These are phyloP conservation scores for Megaceryle alcyon DNA, from an alignment of 2,797 vertebrate species.

Conservation along the genomic window DNA sequence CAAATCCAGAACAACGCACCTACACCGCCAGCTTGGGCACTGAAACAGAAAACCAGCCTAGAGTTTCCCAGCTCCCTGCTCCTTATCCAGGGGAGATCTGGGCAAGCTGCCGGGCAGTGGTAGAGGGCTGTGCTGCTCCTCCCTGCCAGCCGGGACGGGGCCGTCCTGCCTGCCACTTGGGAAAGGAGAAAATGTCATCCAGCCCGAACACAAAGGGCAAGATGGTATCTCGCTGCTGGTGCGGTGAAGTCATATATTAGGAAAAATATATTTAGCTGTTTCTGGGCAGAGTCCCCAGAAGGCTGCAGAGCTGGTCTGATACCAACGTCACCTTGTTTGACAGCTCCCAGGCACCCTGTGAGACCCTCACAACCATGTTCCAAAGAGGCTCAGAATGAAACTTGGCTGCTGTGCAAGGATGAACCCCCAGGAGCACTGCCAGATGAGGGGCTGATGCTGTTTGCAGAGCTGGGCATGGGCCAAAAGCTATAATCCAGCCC, in stretches of 20 bases:
- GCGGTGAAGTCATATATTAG: conserved; percentile 73
- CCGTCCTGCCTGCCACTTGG: conserved; percentile 53
- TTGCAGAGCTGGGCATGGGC: neutral
- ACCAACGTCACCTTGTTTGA: neutral
- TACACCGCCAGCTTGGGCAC: neutral
- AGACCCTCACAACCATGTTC: neutral
- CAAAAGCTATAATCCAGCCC: neutral
- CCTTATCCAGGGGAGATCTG: conserved; percentile 77
- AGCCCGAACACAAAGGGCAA: conserved; percentile 79
- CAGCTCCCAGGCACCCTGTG: accelerated
- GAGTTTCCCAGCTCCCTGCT: conserved; percentile 71
- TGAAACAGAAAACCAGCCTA: neutral
- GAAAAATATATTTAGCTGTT: conserved; percentile 76
- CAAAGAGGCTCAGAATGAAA: neutral
- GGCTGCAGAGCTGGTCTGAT: conserved; percentile 13
- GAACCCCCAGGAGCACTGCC: neutral
- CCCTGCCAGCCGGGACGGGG: conserved; percentile 59
- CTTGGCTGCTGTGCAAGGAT: neutral
- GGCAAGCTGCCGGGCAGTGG: conserved; percentile 59
- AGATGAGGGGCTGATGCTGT: neutral
- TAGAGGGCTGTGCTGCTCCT: conserved; percentile 40
- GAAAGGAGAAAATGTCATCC: conserved; percentile 79
- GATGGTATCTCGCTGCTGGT: conserved; percentile 77
- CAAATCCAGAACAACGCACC: neutral
- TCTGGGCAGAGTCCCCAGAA: conserved; percentile 63